phyloP scores from a whole-genome alignment of 1,140 invertebrate species.

The Hyles vespertilio region DNA sequence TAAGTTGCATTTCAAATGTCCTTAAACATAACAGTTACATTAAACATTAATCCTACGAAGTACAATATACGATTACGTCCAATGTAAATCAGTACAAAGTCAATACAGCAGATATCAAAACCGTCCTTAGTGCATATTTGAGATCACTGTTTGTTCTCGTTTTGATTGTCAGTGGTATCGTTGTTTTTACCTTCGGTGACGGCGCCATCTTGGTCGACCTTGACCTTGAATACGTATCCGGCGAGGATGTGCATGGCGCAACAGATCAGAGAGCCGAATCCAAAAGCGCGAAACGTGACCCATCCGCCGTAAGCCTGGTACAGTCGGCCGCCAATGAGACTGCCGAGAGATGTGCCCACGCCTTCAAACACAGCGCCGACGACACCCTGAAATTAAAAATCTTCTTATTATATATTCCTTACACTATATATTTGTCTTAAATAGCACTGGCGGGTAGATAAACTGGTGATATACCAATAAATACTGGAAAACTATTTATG shows the following conservation, averaged over 20 bases:
- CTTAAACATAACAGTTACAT: too few relatives aligned
- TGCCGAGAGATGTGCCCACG: conserved; percentile 86
- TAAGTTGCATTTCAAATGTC: too few relatives aligned
- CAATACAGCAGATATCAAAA: too few relatives aligned
- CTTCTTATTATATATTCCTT: too few relatives aligned
- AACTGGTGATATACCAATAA: too few relatives aligned
- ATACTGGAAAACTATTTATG: too few relatives aligned
- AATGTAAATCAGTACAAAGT: too few relatives aligned
- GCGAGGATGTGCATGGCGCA: conserved; percentile 78
- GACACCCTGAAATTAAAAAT: conserved; percentile 78
- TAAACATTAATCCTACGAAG: too few relatives aligned
- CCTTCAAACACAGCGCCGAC: conserved; percentile 92
- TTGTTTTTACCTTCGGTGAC: conserved; percentile 47
- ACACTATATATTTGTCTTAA: too few relatives aligned
- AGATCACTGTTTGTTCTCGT: too few relatives aligned
- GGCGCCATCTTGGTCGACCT: conserved; percentile 7
- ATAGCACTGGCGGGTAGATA: too few relatives aligned
- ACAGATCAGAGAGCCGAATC: conserved; percentile 79
- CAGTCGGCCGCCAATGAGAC: conserved; percentile 83
- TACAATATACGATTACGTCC: too few relatives aligned
- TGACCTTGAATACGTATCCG: conserved; percentile 36
- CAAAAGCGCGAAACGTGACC: conserved; percentile 83
- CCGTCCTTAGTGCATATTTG: not conserved
- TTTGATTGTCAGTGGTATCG: not conserved
- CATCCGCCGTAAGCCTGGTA: conserved; percentile 79